Evolutionary conservation across 2,797 vertebrate species (phyloP), one percentile per base, ranked within the genome.

Genomic region (Neosilurus hyrtlii): DNA sequence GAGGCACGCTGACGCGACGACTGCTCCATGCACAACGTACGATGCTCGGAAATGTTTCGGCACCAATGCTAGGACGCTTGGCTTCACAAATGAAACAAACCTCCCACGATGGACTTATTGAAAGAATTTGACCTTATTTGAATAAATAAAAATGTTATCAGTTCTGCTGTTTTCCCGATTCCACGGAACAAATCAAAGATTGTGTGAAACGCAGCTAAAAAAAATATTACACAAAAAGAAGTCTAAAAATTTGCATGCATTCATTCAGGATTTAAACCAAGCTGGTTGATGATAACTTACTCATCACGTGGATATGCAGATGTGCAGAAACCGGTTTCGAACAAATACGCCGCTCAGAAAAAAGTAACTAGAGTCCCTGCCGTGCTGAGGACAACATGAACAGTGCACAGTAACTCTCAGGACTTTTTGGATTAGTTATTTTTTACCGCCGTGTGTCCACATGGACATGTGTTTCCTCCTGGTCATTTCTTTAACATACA

Each of bases 401-500:
- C 15, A 65, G 15, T 18, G 30, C 24, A 66, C 20, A 63, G 66
- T 66, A 54, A 37, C 65, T 56, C 37, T 37, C 22, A 56, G 63
- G n/a, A n/a, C 3, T 22, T 67, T 66, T 62, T 57, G 20, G 4
- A 12, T n/a, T 16, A 51, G 59, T 20, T 30, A 8, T 16, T 82
- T 82, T 80, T 24, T 24, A 49, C 52, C 20, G 67, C 61, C 30
- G 54, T 73, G 20, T 76, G 9, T 74, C 52, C 1, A 0, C 4
- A 2, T 51, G 37, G 30, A 4, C 10, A 49, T 49, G 61, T 14
- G 9, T 76, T 52, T 49, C 35, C 49, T 24, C 20, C 54, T 77
- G 79, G 79, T 43, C 66, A 35, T 59, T 86, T 65, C 79, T 80
- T 86, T 74, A 62, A 67, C 62, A 63, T 71, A 49, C 79, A 57